Percentiles rank a stretch among this genome's conserved stretches.
These are phyloP conservation scores for Egretta garzetta DNA, from an alignment of 2,113 vertebrate species.

Conservation along the genomic window DNA sequence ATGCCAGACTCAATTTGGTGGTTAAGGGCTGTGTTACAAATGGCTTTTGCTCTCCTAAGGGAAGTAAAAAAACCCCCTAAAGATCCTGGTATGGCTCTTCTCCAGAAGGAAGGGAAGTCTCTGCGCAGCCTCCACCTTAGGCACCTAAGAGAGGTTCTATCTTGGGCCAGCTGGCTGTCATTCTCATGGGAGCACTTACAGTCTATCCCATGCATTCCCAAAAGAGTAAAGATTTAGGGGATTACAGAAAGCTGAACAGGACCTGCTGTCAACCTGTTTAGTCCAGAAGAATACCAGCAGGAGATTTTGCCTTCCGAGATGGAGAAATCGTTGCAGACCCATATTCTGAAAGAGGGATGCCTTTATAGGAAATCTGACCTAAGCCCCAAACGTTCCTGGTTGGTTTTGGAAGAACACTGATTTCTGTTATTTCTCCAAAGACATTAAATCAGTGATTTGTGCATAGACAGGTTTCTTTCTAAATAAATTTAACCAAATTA, in stretches of 20 bases:
- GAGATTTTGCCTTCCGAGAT: neutral
- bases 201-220: neutral
- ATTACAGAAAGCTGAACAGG: neutral
- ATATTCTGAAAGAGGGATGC: neutral
- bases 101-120: neutral
- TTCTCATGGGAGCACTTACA: fast-evolving
- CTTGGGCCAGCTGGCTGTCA: neutral
- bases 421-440: neutral
- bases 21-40: neutral
- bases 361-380: neutral
- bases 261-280: neutral
- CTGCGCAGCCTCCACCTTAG: neutral
- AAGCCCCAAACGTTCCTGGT: neutral
- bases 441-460: neutral
- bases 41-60: neutral
- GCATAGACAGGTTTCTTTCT: neutral
- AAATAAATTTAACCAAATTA: neutral
- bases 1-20: neutral
- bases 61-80: neutral
- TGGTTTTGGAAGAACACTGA: neutral
- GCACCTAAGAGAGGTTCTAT: neutral
- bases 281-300: neutral
- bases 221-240: neutral
- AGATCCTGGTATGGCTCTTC: neutral
- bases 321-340: neutral